Evolutionary conservation across 2,888 invertebrate genomes (phyloP).

Genomic region (Hirtodrosophila trivittata): DNA sequence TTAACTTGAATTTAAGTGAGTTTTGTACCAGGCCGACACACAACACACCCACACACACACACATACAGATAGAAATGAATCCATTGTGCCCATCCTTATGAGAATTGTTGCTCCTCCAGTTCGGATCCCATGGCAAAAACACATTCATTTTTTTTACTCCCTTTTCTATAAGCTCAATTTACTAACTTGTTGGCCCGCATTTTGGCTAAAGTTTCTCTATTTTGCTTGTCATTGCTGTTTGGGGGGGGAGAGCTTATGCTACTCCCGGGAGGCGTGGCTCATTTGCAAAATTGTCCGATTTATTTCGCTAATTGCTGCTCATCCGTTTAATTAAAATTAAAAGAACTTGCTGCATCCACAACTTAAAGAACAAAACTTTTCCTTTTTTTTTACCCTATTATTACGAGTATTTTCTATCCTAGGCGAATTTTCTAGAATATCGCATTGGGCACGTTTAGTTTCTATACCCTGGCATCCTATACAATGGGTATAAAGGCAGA

Average conservation of each 20-base stretch:
- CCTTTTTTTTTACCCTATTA: not conserved
- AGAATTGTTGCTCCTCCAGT: constrained; percentile 30
- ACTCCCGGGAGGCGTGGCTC: constrained; percentile 40
- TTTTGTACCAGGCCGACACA: constrained; percentile 5
- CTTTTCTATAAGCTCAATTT: constrained; percentile 23
- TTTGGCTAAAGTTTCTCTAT: constrained; percentile 28
- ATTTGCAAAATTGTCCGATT: constrained; percentile 77
- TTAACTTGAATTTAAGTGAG: constrained; percentile 54
- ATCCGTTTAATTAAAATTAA: constrained; percentile 78
- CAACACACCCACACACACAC: not conserved
- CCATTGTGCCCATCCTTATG: constrained; percentile 17
- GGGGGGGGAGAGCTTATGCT: not conserved
- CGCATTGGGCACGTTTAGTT: constrained; percentile 75
- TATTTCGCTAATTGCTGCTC: constrained; percentile 78
- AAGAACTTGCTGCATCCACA: constrained; percentile 52
- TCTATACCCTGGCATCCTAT: constrained; percentile 1
- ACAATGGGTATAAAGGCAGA: not conserved
- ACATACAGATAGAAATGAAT: constrained; percentile 6
- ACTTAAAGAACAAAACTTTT: constrained; percentile 59
- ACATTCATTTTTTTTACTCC: constrained; percentile 23
- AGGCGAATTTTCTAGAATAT: constrained; percentile 55
- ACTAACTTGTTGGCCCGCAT: constrained; percentile 35
- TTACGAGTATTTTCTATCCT: constrained; percentile 14
- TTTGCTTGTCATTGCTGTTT: constrained; percentile 7
- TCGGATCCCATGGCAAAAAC: constrained; percentile 19